These are phyloP conservation scores for Caerostris extrusa DNA, from an alignment of 1,140 invertebrate species.

Conservation along the genomic window DNA sequence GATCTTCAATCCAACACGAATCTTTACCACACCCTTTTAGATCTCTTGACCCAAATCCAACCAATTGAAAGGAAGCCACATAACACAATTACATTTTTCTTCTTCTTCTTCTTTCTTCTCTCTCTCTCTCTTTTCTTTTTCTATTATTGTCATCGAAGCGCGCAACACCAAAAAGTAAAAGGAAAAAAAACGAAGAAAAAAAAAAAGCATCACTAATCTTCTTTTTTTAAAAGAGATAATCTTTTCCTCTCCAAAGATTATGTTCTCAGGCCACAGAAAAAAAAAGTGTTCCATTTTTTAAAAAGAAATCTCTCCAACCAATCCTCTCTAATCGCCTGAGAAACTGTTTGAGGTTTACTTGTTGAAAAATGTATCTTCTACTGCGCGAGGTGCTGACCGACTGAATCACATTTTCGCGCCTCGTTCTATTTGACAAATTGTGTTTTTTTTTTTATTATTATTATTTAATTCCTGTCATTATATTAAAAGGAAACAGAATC, in stretches of 20 bases:
- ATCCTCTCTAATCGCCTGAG: neutral
- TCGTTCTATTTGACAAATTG: neutral
- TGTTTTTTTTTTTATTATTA: too few species aligned
- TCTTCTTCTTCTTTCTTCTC: neutral
- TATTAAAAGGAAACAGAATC: too few species aligned
- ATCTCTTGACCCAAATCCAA: neutral
- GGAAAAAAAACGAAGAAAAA: too few species aligned
- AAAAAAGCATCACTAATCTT: neutral
- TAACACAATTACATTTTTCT: neutral
- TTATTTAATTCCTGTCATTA: too few species aligned
- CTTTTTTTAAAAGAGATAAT: neutral
- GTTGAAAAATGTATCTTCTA: slow-evolving; percentile 23
- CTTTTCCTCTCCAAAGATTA: slow-evolving; percentile 8
- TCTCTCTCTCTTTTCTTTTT: neutral
- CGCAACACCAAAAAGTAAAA: neutral
- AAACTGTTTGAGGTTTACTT: neutral
- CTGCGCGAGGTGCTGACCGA: neutral
- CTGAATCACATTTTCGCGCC: neutral
- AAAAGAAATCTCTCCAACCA: slow-evolving; percentile 19
- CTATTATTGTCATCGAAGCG: neutral
- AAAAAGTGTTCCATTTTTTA: neutral
- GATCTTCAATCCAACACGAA: too few species aligned
- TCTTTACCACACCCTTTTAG: neutral
- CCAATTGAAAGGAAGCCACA: neutral
- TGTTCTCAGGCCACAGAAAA: neutral